These are phyloP conservation scores for Metopolophium dirhodum DNA, from an alignment of 1,140 invertebrate species.

Conservation along the genomic window DNA sequence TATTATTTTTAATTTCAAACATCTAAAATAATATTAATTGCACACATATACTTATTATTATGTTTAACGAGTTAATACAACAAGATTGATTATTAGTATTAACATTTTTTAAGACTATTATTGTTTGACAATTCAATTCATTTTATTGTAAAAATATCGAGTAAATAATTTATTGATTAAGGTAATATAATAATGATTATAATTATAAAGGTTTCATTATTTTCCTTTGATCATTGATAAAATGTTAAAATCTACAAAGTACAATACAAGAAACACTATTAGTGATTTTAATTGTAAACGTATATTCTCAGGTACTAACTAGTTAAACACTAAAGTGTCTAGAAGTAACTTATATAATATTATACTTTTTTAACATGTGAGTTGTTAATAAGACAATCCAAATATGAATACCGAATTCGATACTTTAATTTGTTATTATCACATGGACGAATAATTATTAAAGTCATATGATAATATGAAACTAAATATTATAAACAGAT, in stretches of 20 bases:
- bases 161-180: not conserved
- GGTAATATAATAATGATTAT: not conserved
- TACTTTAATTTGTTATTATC: not conserved
- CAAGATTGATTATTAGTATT: not conserved
- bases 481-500: not conserved
- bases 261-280: not conserved
- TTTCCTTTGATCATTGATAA: not conserved
- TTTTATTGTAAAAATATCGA: not conserved
- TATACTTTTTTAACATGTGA: not conserved
- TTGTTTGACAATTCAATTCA: not conserved
- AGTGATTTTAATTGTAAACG: not conserved
- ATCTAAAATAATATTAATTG: not conserved
- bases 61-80: not conserved
- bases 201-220: not conserved
- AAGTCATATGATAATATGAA: not conserved
- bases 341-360: not conserved
- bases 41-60: not conserved
- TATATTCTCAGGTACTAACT: not conserved
- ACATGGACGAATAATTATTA: not conserved
- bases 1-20: not conserved
- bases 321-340: not conserved
- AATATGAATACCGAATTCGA: not conserved
- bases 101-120: too few relatives aligned
- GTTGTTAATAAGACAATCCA: not conserved
- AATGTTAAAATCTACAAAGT: not conserved